These are phyloP conservation scores for Hedychridium roseum DNA, from an alignment of 2,888 invertebrate genomes.

Conservation along the genomic window DNA sequence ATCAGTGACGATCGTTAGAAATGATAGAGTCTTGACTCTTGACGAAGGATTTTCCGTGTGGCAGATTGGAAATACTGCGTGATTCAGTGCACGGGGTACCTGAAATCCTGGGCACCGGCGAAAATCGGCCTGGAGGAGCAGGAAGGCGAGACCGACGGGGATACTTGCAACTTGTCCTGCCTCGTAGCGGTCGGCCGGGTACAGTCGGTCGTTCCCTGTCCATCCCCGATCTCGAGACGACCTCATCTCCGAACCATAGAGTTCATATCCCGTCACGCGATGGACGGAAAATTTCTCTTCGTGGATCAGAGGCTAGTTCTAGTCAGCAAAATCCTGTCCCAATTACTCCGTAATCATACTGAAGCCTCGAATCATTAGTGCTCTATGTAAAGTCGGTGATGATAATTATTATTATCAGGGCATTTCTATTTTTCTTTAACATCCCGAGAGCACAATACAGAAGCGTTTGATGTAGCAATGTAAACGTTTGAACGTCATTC, in stretches of 20 bases:
- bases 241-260: slow-evolving; percentile 72
- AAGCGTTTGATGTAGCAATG: too few species aligned
- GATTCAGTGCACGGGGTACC: slow-evolving; percentile 91
- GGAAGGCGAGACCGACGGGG: slow-evolving; percentile 70
- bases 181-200: slow-evolving; percentile 87
- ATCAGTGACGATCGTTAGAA: background rate
- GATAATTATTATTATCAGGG: too few species aligned
- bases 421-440: too few species aligned
- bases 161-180: slow-evolving; percentile 80
- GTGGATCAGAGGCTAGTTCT: slow-evolving; percentile 88
- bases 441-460: too few species aligned
- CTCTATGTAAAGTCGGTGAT: too few species aligned
- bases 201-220: slow-evolving; percentile 66
- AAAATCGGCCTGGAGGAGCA: slow-evolving; percentile 77
- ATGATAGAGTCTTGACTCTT: background rate
- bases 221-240: slow-evolving; percentile 47
- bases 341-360: too few species aligned
- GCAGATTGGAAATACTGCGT: slow-evolving; percentile 85
- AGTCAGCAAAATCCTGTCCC: too few species aligned
- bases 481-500: slow-evolving; percentile 24
- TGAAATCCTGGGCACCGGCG: slow-evolving; percentile 89
- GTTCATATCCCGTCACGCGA: slow-evolving; percentile 85
- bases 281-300: slow-evolving; percentile 92
- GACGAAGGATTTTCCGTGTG: too few species aligned
- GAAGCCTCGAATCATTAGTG: too few species aligned